Evolutionary conservation across 2,888 invertebrate species (phyloP), one percentile per base, ranked within the genome.

Genomic region (Parnassius glacialis): DNA sequence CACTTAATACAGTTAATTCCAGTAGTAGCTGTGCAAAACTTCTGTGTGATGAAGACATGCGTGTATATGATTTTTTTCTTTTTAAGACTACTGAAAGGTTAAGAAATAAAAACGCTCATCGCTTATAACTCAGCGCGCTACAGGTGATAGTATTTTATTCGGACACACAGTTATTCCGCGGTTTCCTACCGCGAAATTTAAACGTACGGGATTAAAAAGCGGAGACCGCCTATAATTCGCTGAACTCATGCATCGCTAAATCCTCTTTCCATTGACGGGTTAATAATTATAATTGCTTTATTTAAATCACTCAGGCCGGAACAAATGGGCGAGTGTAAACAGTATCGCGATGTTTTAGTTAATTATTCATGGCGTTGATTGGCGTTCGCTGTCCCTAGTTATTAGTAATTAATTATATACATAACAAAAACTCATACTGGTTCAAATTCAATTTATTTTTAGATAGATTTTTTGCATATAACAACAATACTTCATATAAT

Each of bases 161-260:
- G 57, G 55, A 65, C 59, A 59, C 58, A 54, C 60, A 62, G 58
- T 64, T 55, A 57, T 54, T 59, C 58, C 47, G 65, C 61, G 68
- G 69, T 64, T 67, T 63, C 52, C 67, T 66, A 68, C 71, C 70
- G 66, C 73, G 69, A 70, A 75, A 78, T 76, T 75, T 75, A 76
- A 78, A 74, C 74, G 72, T 59, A 61, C 62, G 55, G 72, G 71
- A 78, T 77, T 76, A 79, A 78, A 80, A 76, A 74, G 70, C 69
- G 67, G 68, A 70, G 69, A 70, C 72, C 74, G 70, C 71, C 71
- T 73, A 75, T 76, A 73, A 74, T 76, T 76, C 64, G 72, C 59
- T 65, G 65, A 64, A 58, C 69, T 60, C 64, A 61, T 52, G 64
- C 56, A 64, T 65, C 65, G 57, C 70, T 66, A 67, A 71, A 75